phyloP scores from a whole-genome alignment of 2,888 invertebrate species.

The Synanthedon tipuliformis region DNA sequence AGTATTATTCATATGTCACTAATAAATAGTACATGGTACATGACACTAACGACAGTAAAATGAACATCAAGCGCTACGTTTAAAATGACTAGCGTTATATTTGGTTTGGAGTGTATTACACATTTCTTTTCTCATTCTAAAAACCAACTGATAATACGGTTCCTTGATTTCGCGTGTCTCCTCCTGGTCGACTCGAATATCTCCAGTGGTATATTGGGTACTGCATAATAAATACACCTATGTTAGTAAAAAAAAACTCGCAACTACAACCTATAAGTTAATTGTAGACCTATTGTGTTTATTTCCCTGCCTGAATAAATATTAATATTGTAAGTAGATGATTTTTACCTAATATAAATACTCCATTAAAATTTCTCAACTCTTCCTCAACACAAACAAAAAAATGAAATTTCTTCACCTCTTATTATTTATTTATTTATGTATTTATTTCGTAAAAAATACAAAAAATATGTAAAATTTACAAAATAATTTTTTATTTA shows the following conservation, averaged over 20 bases:
- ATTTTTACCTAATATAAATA: no score
- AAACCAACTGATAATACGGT: slow-evolving; percentile 70
- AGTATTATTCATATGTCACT: slow-evolving; percentile 30
- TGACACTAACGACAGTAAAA: slow-evolving; percentile 36
- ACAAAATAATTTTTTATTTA: no score
- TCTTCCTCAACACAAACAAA: no score
- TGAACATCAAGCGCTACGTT: slow-evolving; percentile 49
- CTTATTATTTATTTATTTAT: no score
- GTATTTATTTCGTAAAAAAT: no score
- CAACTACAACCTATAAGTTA: no score
- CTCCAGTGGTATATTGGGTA: slow-evolving; percentile 71
- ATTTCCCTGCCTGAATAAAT: no score
- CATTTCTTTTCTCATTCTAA: slow-evolving; percentile 55
- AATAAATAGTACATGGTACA: slow-evolving; percentile 7
- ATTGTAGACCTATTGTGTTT: no score
- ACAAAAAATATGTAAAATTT: no score
- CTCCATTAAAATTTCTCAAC: no score
- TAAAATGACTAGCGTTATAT: slow-evolving; percentile 50
- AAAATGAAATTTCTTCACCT: no score
- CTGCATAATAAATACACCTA: slow-evolving; percentile 67
- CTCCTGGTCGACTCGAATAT: slow-evolving; percentile 68
- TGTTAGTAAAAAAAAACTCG: slow-evolving; percentile 42
- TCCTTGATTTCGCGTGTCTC: slow-evolving; percentile 68
- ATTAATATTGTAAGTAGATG: no score
- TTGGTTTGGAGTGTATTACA: slow-evolving; percentile 37